Evolutionary conservation across 2,113 vertebrate genomes (phyloP), one percentile per base, ranked within the genome.

Genomic region (Mesitornis unicolor): DNA sequence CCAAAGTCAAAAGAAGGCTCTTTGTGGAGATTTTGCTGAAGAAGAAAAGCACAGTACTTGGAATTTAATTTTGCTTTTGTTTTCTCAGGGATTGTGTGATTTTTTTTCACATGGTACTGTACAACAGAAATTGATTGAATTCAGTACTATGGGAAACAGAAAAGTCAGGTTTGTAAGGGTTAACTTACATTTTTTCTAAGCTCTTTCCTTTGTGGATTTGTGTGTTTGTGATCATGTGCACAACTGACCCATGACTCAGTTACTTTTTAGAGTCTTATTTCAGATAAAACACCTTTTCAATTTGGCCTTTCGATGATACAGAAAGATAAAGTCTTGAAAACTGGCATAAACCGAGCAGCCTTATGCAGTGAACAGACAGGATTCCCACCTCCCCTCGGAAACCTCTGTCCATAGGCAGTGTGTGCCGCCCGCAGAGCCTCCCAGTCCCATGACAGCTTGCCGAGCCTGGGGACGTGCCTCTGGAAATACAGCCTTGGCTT

Each of bases 1-100:
- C 77, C 40, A 51, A 90, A 94, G 57, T n/a, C 31, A 91, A 61
- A 87, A 87, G 79, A 80, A 96, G 90, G 54, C 57, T 16, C 40
- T 2, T 56, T 89, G 69, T 85, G 86, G 64, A 78, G 77, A 81
- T 83, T 74, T 89, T 92, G 47, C 75, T 86, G 25, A 84, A 92
- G 45, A 81, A 54, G 42, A 31, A 85, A 87, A 93, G 50, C 47
- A 73, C 15, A 29, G 29, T 45, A 47, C 45, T 83, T 38, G 7
- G 56, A 85, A 56, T 56, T 60, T 38, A 56, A 64, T 38, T 93
- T 69, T 81, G 26, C 48, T 78, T 77, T 76, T 94, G 67, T 87
- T 87, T 94, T 95, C 70, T 89, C 75, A 76, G 40, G 45, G 42
- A 88, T 8, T 60, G 22, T 21, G 33, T 20, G 35, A n/a, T 36